Conservation (phyloP, 64 coral and sea anemone genomes). For the Cladopsammia gracilis region DNA sequence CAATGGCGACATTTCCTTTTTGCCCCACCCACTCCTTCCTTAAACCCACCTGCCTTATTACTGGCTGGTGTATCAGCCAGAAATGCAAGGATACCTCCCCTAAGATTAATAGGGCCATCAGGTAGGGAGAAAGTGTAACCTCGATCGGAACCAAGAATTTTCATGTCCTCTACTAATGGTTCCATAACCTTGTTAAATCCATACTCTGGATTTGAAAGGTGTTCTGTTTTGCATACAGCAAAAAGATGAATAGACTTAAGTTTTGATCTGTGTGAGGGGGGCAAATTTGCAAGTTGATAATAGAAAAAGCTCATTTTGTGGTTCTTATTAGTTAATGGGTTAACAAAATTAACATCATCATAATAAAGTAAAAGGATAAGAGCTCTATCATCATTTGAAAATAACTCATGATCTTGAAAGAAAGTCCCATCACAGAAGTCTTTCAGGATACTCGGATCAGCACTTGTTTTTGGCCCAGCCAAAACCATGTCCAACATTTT, state of each 20-base stretch:
- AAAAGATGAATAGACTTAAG: slow-evolving; percentile 70
- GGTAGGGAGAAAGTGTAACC: slow-evolving; percentile 35
- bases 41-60: slow-evolving; percentile 29
- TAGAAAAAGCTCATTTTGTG: slow-evolving; percentile 57
- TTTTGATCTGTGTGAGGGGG: slow-evolving; percentile 46
- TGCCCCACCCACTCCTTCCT: slow-evolving; percentile 39
- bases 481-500: slow-evolving; percentile 46
- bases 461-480: neutral
- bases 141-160: slow-evolving; percentile 13
- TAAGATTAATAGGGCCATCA: neutral
- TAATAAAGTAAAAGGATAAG: slow-evolving; percentile 54
- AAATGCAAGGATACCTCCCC: slow-evolving; percentile 2
- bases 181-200: slow-evolving; percentile 46
- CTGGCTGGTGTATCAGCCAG: slow-evolving; percentile 61
- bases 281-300: too few relatives aligned
- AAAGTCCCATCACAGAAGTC: slow-evolving; percentile 46
- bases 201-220: slow-evolving; percentile 35
- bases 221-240: slow-evolving; percentile 34
- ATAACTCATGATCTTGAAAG: slow-evolving; percentile 22
- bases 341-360: slow-evolving; percentile 60
- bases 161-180: slow-evolving; percentile 50
- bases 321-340: slow-evolving; percentile 33
- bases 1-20: slow-evolving; percentile 54
- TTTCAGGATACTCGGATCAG: neutral
- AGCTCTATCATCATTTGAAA: neutral